These are phyloP conservation scores for Archivesica marissinica DNA, from an alignment of 1,140 invertebrate genomes.

Conservation along the genomic window DNA sequence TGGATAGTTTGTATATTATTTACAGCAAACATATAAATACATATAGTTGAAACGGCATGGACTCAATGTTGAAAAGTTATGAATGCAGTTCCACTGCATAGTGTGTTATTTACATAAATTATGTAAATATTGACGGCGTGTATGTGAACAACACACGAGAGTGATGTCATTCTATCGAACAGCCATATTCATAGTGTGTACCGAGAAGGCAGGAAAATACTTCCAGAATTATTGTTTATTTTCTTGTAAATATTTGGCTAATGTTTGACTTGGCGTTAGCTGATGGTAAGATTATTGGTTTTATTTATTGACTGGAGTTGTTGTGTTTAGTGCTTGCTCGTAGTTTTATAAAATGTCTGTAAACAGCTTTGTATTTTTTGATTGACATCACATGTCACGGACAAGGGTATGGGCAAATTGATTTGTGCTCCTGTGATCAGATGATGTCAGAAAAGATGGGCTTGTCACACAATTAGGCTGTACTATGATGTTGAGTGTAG, in stretches of 20 bases:
- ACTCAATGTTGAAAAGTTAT: too few relatives aligned
- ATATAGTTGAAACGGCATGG: too few relatives aligned
- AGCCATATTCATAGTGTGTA: constrained; percentile 47
- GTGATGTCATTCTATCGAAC: constrained; percentile 39
- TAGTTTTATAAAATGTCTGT: not conserved
- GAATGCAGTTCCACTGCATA: not conserved
- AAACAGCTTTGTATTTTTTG: not conserved
- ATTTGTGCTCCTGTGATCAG: too few relatives aligned
- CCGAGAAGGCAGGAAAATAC: constrained; percentile 10
- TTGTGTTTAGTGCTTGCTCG: not conserved
- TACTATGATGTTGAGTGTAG: too few relatives aligned
- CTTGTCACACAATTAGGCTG: too few relatives aligned
- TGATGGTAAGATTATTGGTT: constrained; percentile 38
- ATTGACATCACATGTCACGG: not conserved
- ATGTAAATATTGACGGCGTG: constrained; percentile 23
- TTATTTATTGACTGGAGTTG: not conserved
- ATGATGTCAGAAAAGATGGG: too few relatives aligned
- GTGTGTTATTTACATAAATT: constrained; percentile 20
- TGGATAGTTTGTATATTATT: not conserved
- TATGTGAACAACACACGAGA: constrained; percentile 6
- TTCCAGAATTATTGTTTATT: constrained; percentile 26
- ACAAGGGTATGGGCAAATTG: too few relatives aligned
- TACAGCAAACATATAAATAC: too few relatives aligned
- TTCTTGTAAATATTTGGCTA: constrained; percentile 45
- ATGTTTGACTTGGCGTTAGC: not conserved